A percentile compares a stretch with the other conserved stretches of the same genome.
These are phyloP conservation scores for Parazoanthus darwini DNA, from an alignment of 92 coral and sea anemone genomes.

Conservation along the genomic window DNA sequence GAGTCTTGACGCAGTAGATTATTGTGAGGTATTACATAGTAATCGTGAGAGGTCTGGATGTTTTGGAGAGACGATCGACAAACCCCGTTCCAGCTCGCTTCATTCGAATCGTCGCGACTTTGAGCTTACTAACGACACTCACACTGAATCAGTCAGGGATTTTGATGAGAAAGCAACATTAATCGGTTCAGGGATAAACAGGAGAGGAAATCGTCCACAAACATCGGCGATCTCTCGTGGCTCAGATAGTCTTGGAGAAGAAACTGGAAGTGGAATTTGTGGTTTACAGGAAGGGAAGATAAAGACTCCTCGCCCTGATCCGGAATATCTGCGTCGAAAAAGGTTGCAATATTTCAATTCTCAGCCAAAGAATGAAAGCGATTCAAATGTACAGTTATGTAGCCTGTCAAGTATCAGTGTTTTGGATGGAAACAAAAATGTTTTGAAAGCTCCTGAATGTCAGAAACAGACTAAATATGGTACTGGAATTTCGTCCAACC, in stretches of 20 bases:
- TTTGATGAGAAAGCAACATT: neutral
- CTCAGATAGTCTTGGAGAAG: conserved; percentile 5
- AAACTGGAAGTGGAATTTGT: neutral
- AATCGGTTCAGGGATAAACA: neutral
- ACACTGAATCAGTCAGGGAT: neutral
- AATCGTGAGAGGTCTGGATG: neutral
- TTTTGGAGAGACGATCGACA: neutral
- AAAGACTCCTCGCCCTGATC: conserved; percentile 59
- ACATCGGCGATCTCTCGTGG: neutral
- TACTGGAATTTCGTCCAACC: neutral
- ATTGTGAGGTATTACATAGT: conserved; percentile 17
- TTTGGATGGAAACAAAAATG: conserved; percentile 3
- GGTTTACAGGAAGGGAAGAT: neutral
- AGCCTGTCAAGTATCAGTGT: neutral
- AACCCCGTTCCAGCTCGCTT: neutral
- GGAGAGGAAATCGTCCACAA: neutral
- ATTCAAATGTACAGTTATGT: neutral
- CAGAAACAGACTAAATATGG: neutral
- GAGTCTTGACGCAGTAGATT: conserved; percentile 1
- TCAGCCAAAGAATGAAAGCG: neutral
- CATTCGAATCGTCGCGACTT: conserved; percentile 13
- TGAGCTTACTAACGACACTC: neutral
- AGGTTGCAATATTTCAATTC: conserved; percentile 64
- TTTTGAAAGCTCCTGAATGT: neutral
- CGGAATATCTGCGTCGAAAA: conserved; percentile 72